These are phyloP conservation scores for Drosophila aldrichi DNA, from an alignment of 2,888 invertebrate species.

Conservation along the genomic window DNA sequence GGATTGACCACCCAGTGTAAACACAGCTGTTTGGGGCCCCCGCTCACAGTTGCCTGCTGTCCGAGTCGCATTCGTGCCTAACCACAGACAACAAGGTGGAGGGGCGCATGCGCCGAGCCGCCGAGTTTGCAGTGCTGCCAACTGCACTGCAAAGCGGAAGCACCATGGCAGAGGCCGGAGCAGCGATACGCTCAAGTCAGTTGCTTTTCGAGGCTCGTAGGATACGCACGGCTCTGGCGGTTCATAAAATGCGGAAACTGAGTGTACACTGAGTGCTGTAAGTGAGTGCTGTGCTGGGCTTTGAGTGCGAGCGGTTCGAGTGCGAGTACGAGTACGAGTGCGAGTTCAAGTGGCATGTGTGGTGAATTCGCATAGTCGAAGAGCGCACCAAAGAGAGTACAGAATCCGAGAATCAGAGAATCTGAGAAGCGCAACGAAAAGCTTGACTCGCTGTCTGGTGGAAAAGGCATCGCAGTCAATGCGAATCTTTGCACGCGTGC, in stretches of 20 bases:
- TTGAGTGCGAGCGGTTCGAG: slow-evolving; percentile 52
- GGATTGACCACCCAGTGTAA: slow-evolving; percentile 59
- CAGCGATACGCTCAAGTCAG: slow-evolving; percentile 63
- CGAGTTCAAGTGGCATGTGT: slow-evolving; percentile 60
- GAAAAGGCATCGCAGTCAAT: slow-evolving; percentile 61
- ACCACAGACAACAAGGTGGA: slow-evolving; percentile 74
- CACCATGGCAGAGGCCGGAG: slow-evolving; percentile 36
- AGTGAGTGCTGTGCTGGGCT: slow-evolving; percentile 45
- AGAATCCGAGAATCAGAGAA: slow-evolving; percentile 34
- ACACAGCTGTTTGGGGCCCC: slow-evolving; percentile 67
- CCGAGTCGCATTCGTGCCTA: slow-evolving; percentile 56
- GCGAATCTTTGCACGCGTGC: slow-evolving; percentile 66
- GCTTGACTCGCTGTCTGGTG: slow-evolving; percentile 23
- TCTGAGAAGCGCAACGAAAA: slow-evolving; percentile 41
- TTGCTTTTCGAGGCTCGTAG: slow-evolving; percentile 84
- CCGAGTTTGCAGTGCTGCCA: slow-evolving; percentile 52
- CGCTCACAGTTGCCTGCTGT: not conserved
- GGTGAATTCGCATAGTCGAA: slow-evolving; percentile 59
- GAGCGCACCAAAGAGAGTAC: slow-evolving; percentile 58
- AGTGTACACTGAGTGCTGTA: slow-evolving; percentile 42
- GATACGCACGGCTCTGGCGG: slow-evolving; percentile 81
- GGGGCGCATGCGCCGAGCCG: slow-evolving; percentile 67
- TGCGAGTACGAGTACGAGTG: slow-evolving; percentile 46
- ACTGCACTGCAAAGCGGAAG: slow-evolving; percentile 54
- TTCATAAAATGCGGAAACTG: slow-evolving; percentile 52